Base-by-base conservation (phyloP, 2,888 invertebrate genomes). In the Hirudinaria manillensis region DNA sequence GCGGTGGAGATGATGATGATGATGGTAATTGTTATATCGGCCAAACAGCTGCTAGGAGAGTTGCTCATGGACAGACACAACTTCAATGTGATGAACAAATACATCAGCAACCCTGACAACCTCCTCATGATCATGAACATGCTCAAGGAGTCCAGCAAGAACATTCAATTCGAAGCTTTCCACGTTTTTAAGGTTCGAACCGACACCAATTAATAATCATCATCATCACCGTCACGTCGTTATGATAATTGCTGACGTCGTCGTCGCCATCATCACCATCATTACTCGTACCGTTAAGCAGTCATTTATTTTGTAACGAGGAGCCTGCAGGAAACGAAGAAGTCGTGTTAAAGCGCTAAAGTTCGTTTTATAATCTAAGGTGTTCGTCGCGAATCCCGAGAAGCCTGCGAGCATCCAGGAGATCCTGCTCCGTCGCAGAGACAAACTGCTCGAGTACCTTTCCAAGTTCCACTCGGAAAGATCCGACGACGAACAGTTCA, bases 161-260 rank as follows among this genome's bases (percentile, higher is more conserved):
- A 98, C 89, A 99, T 99, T 85, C 99, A 99, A 87, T 99, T 99
- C 88, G 99, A 99, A 89, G 99, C 99, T 88, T 99, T 99, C 89
- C 99, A 99, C 86, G 99, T 99, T 83, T 99, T 99, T 89, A 99
- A 99, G 92, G 95, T 94, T 77, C 34, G 24, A 38, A 71, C 32
- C 29, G n/a, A 7, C 68, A 10, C 4, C n/a, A n/a, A 13, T 56
- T n/a, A 24, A 24, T 56, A 6, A 53, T 56, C 13, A 6, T 56
- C 13, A 56, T 24, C 13, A 13, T 27, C 3, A 13, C 27, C 61
- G 13, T 56, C 13, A 56, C 19, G 24, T 21, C 1, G 13, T 29
- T 19, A 24, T 13, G 29, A 10, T 61, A 10, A 2, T 45, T 45
- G 10, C 10, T 6, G 13, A 16, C 6, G 45, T 19, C 61, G 21